phyloP scores from a whole-genome alignment of 2,113 vertebrate species.

The Micromys minutus region DNA sequence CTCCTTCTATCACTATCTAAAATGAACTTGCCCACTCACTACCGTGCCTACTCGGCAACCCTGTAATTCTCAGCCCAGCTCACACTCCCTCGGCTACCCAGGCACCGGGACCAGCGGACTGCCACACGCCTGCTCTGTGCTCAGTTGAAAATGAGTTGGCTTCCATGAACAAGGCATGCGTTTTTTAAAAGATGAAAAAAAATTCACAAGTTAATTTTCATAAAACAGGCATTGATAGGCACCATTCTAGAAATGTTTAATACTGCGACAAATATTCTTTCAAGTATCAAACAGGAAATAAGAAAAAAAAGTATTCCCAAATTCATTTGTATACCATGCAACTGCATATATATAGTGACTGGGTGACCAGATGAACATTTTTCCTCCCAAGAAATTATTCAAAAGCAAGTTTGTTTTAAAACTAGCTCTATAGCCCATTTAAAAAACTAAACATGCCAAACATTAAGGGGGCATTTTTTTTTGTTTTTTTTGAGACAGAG shows the following conservation, averaged over 20 bases:
- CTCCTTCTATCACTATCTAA: neutral
- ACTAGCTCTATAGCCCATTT: neutral
- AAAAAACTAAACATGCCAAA: neutral
- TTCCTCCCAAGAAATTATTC: constrained; percentile 28
- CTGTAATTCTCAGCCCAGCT: neutral
- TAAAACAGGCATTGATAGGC: neutral
- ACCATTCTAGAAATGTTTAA: neutral
- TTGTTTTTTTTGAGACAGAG: neutral
- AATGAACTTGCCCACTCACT: neutral
- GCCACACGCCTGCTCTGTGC: neutral
- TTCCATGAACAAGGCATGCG: neutral
- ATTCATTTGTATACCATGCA: neutral
- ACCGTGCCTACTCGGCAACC: neutral
- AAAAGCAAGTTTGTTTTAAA: neutral
- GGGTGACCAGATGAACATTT: neutral
- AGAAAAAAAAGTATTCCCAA: constrained; percentile 39
- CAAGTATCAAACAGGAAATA: constrained; percentile 35
- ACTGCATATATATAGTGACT: neutral
- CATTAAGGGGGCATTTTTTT: no score
- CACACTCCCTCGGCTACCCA: neutral
- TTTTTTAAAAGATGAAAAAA: neutral
- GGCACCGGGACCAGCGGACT: neutral
- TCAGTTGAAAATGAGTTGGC: neutral
- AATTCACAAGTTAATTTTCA: neutral
- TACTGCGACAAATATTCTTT: neutral